These are phyloP conservation scores for pig (Sus scrofa) DNA, from an alignment of 2,113 vertebrate species.

Conservation along the genomic window DNA sequence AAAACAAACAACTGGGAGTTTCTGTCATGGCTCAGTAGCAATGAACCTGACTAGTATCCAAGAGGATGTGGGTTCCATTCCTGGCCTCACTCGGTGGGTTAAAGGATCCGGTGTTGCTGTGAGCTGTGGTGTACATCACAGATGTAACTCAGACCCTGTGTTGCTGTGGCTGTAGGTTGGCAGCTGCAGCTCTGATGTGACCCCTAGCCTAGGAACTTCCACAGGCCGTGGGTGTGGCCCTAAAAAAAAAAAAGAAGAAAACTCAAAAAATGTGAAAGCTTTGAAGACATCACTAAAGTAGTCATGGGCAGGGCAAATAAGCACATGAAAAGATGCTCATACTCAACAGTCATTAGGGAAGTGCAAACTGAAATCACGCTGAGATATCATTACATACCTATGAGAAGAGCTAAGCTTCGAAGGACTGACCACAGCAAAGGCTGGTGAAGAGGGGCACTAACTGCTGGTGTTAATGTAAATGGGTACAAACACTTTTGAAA, in stretches of 20 bases:
- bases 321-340: not conserved
- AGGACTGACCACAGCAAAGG: not conserved
- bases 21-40: too few species aligned
- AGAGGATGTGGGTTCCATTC: too few species aligned
- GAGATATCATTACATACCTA: not conserved
- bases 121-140: too few species aligned
- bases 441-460: not conserved
- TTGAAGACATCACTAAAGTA: not conserved
- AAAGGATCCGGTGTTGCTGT: too few species aligned
- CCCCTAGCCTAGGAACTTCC: too few species aligned
- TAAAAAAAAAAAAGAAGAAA: too few species aligned
- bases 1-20: not conserved
- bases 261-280: conserved; percentile 35
- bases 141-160: too few species aligned
- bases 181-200: too few species aligned
- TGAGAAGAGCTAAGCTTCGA: not conserved
- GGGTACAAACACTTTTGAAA: not conserved
- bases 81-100: too few species aligned
- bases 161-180: too few species aligned
- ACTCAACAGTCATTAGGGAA: not conserved
- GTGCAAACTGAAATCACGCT: not conserved
- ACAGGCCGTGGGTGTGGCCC: too few species aligned
- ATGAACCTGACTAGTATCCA: too few species aligned
- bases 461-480: not conserved
- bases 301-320: not conserved